A percentile compares a stretch with the other conserved stretches of the same genome.
These are phyloP conservation scores for Phasia obesa DNA, from an alignment of 2,888 invertebrate species.

Conservation along the genomic window DNA sequence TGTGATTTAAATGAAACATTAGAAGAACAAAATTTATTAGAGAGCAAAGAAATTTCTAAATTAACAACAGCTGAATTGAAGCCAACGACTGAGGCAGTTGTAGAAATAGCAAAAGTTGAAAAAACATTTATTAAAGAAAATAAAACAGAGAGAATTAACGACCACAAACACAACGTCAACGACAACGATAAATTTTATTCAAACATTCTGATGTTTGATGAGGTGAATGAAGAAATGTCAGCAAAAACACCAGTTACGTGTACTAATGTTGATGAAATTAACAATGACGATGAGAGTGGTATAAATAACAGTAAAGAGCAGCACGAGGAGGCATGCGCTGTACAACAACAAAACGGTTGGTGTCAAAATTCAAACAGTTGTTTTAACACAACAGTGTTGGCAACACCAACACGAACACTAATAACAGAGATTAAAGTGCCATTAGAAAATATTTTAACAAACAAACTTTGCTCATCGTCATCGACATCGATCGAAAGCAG, in stretches of 20 bases:
- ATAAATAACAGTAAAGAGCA: constrained; percentile 51
- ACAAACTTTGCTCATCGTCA: constrained; percentile 54
- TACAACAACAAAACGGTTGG: constrained; percentile 32
- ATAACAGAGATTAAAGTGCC: constrained; percentile 23
- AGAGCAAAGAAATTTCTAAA: constrained; percentile 63
- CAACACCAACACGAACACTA: constrained; percentile 13
- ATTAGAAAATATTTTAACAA: constrained; percentile 27
- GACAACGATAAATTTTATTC: constrained; percentile 25
- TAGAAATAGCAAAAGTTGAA: constrained; percentile 9
- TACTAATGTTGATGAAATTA: constrained; percentile 52
- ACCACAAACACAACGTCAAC: background rate
- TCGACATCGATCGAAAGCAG: constrained; percentile 75
- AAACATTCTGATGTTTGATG: constrained; percentile 40
- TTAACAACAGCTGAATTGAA: constrained; percentile 32
- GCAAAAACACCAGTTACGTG: constrained; percentile 68
- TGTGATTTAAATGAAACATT: constrained; percentile 68
- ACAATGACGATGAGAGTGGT: constrained; percentile 35
- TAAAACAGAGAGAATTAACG: constrained; percentile 31
- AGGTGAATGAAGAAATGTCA: constrained; percentile 63
- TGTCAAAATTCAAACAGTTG: constrained; percentile 56
- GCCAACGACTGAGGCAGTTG: constrained; percentile 8
- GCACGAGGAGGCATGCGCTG: constrained; percentile 68
- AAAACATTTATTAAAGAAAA: constrained; percentile 34
- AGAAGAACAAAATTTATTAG: constrained; percentile 66
- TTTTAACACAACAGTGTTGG: constrained; percentile 39